Base-by-base conservation (phyloP, 2,888 invertebrate species). In the Leptinotarsa haldemani region DNA sequence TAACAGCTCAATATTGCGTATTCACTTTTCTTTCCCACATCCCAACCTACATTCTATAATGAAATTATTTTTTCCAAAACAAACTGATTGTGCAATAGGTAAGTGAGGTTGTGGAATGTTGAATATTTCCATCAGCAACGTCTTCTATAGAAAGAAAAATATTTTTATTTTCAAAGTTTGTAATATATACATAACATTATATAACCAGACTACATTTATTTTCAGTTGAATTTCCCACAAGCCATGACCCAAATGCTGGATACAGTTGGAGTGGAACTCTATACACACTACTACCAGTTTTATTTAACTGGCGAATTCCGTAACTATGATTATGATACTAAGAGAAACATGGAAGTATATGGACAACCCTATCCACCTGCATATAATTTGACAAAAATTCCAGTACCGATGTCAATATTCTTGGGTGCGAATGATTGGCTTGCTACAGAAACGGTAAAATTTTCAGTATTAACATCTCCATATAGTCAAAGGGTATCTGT, bases 341-440 rank as follows among this genome's bases (percentile, higher is more conserved):
- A 69, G 15, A 64, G 20, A 16, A 74, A 77, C 64, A 40, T 67
- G 15, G 47, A 73, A 53, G 46, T 63, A 20, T 77, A 77, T 58
- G 74, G 74, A 63, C 65, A 66, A 13, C 4, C 71, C 9, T 70
- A 16, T 25, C 71, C 74, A 16, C 77, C 77, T 0, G 0, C 47
- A 15, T 77, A 77, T 46, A 63, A 73, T 64, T 58, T 77, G 47
- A 56, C 69, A 3, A 71, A 71, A 56, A 72, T 73, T 65, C 20
- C 65, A 22, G 72, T 76, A 1, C 78, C 78, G 1, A 22, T 76
- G 4, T 64, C 74, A 7, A 9, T 78, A 25, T 63, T 74, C 48
- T 53, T 67, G 1, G 73, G 73, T 20, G 50, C 53, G 20, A 78
- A 78, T 61, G 78, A 78, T 66, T 75, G 67, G 68, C 9, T 77